A percentile compares a stretch with the other conserved stretches of the same genome.
Evolutionary conservation across 1,140 invertebrate genomes (phyloP).

Genomic region (Plutomurus gul): DNA sequence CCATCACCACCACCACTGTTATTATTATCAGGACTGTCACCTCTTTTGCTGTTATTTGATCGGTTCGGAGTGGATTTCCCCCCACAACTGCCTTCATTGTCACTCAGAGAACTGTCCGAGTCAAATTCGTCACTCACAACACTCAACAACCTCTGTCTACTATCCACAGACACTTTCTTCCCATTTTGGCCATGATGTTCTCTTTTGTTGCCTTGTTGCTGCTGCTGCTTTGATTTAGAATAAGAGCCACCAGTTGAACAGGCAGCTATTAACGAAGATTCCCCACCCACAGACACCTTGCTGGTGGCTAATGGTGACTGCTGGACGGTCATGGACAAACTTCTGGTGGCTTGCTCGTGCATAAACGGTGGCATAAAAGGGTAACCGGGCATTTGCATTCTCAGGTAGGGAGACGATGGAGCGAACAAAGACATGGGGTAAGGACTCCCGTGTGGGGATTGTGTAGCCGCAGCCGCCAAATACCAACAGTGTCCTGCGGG

Average conservation of each 20-base stretch:
- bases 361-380: neutral
- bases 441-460: neutral
- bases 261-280: neutral
- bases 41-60: neutral
- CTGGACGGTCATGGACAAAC: neutral
- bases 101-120: neutral
- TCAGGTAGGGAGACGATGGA: constrained; percentile 34
- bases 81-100: neutral
- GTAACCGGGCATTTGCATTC: neutral
- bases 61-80: neutral
- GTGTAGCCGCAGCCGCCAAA: constrained; percentile 13
- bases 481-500: constrained; percentile 34
- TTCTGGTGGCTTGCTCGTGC: neutral
- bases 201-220: neutral
- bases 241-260: neutral
- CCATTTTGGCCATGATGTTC: neutral
- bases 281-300: neutral
- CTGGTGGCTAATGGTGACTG: neutral
- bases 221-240: neutral
- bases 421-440: constrained; percentile 30
- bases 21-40: neutral
- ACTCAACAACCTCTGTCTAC: neutral
- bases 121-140: constrained; percentile 33
- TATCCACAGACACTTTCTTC: neutral
- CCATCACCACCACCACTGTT: neutral